Base-by-base conservation (phyloP, 2,113 vertebrate species). In the Diphyllodes magnificus region DNA sequence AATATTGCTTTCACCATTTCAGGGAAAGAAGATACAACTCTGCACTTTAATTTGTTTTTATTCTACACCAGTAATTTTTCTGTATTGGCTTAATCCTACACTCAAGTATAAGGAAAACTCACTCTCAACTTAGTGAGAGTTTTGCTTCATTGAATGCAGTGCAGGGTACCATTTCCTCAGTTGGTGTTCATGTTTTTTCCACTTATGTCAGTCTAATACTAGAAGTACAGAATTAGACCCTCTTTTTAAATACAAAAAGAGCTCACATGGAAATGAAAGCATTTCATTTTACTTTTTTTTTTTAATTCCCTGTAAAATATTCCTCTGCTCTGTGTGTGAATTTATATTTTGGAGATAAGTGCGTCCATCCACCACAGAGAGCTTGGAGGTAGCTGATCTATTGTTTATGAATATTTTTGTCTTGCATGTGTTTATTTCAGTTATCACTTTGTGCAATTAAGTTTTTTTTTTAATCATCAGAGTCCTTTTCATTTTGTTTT, bases 141-240 rank as follows among this genome's bases (percentile, higher is more conserved):
- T 94, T 91, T 92, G 87, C 80, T 89, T 95, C 91, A 90, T 73
- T 80, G 73, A 76, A 61, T 60, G 37, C 93, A 64, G 63, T 42
- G 59, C 83, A 85, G 86, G 86, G 86, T 94, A 82, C 88, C 88
- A 45, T 95, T 96, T 94, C 90, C 92, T 96, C 65, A 76, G 88
- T 79, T 83, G 45, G 12, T 91, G 85, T 73, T 97, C 60, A 39
- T 83, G 44, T 93, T 86, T 76, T 91, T 84, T 86, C 76, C 40
- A 18, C 83, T 93, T 78, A 68, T 86, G 82, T 93, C 92, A 88
- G 79, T 86, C 76, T 95, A 42, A 75, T 75, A 54, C 86, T 61
- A 44, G 69, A 82, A 86, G 44, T 65, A 57, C 71, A 80, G 87
- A 82, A 63, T 80, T 69, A 88, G 63, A 22, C n/a, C 40, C 44